phyloP scores from a whole-genome alignment of 2,888 invertebrate species.

The Nebria brevicollis region DNA sequence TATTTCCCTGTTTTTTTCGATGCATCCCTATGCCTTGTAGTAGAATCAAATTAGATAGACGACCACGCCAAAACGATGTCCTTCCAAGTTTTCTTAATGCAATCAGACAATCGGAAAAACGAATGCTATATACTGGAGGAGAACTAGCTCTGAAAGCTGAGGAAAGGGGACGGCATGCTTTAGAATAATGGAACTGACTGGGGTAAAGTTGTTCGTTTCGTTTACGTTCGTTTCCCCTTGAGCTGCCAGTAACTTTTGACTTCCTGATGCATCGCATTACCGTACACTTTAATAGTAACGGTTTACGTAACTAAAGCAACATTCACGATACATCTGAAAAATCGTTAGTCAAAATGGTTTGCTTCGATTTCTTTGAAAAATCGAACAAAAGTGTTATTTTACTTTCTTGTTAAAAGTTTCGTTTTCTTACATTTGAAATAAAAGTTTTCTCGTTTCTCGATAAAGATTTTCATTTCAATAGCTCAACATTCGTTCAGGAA shows the following conservation, averaged over 20 bases:
- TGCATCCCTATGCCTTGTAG: neutral
- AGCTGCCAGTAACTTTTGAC: neutral
- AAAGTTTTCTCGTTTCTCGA: too few relatives aligned
- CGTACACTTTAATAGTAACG: neutral
- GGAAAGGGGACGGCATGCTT: slow-evolving; percentile 13
- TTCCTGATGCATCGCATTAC: neutral
- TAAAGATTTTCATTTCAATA: too few relatives aligned
- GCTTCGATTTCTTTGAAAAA: neutral
- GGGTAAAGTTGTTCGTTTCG: slow-evolving; percentile 11
- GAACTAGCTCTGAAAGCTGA: neutral
- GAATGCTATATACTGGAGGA: slow-evolving; percentile 12
- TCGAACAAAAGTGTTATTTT: neutral
- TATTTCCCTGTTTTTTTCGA: slow-evolving; percentile 7
- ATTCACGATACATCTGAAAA: neutral
- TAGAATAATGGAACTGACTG: slow-evolving; percentile 41
- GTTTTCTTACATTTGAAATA: too few relatives aligned
- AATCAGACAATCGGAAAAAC: slow-evolving; percentile 47
- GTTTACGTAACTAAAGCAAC: neutral
- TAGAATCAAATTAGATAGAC: slow-evolving; percentile 40
- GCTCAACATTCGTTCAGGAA: too few relatives aligned
- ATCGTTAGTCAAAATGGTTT: neutral
- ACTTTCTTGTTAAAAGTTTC: neutral
- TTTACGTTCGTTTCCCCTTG: neutral
- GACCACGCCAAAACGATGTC: slow-evolving; percentile 46
- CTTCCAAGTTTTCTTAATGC: slow-evolving; percentile 44